Percentiles rank a stretch among this genome's conserved stretches.
phyloP scores from a whole-genome alignment of 1,140 invertebrate species.

The Laodelphax striatellus region DNA sequence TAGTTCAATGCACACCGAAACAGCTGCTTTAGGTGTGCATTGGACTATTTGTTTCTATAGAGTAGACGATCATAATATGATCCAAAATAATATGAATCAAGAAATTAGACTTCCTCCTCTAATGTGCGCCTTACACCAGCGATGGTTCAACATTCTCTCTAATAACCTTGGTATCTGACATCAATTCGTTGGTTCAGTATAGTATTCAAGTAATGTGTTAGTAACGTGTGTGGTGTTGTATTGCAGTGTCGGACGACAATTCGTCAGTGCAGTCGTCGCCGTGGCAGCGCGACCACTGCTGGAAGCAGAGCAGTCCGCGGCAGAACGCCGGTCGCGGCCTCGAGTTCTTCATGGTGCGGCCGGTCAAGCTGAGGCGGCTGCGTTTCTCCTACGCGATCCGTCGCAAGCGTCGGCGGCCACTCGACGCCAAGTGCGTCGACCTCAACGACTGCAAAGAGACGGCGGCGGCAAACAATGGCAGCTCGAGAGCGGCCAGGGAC shows the following conservation, averaged over 20 bases:
- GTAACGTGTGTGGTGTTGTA: background rate
- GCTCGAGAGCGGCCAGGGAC: background rate
- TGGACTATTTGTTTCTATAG: too few relatives aligned
- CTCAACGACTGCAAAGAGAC: background rate
- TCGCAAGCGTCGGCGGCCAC: constrained; percentile 43
- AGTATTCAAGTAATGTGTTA: too few relatives aligned
- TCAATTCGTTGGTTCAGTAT: too few relatives aligned
- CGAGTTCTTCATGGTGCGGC: constrained; percentile 56
- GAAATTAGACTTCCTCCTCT: too few relatives aligned
- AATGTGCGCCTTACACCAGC: too few relatives aligned
- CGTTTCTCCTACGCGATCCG: constrained; percentile 8
- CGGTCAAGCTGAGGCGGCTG: constrained; percentile 19
- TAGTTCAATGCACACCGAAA: too few relatives aligned
- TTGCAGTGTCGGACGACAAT: constrained; percentile 72
- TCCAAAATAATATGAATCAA: too few relatives aligned
- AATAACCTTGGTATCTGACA: too few relatives aligned
- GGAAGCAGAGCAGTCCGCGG: constrained; percentile 66
- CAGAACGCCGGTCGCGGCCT: constrained; percentile 58
- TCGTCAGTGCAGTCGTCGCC: constrained; percentile 78
- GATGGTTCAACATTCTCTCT: too few relatives aligned
- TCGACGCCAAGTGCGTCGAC: constrained; percentile 30
- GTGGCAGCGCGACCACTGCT: constrained; percentile 75
- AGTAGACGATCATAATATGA: too few relatives aligned
- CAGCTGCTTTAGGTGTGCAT: too few relatives aligned
- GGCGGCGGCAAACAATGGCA: background rate